Conservation (phyloP, 2,888 invertebrate genomes). For the Pristionchus japonicus region DNA sequence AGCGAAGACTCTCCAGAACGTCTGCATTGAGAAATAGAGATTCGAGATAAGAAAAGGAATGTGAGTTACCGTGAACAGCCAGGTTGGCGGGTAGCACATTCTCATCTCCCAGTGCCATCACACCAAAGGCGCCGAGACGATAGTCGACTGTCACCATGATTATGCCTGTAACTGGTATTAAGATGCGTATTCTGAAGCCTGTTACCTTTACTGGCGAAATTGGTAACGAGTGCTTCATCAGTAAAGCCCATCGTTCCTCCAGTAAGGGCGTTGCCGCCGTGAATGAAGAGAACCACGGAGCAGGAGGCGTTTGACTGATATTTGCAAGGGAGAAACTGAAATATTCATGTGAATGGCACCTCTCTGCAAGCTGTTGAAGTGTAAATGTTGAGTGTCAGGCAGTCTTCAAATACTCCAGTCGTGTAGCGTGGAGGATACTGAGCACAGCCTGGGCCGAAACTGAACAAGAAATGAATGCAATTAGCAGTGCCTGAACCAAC, state of each 20-base stretch:
- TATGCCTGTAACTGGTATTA: too few species aligned
- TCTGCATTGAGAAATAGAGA: too few species aligned
- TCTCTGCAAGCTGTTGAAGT: not conserved
- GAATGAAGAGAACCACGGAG: slow-evolving; percentile 16
- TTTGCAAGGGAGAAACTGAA: not conserved
- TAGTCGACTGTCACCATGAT: not conserved
- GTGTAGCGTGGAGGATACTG: not conserved
- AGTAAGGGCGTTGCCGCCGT: not conserved
- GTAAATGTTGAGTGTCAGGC: slow-evolving; percentile 30
- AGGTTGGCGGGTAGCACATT: slow-evolving; percentile 34
- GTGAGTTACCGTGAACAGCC: slow-evolving; percentile 26
- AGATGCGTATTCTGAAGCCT: too few species aligned
- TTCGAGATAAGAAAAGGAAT: too few species aligned
- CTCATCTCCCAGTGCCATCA: slow-evolving; percentile 26
- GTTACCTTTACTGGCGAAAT: slow-evolving; percentile 6
- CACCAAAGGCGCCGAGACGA: slow-evolving; percentile 9
- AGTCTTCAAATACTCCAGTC: slow-evolving; percentile 17
- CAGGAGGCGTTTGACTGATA: not conserved
- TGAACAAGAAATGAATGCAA: not conserved
- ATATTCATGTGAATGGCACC: not conserved
- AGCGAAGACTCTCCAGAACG: not conserved
- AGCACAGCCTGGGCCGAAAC: slow-evolving; percentile 29
- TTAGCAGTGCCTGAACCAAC: too few species aligned
- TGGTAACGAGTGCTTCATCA: not conserved
- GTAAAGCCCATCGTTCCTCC: not conserved